Percentiles rank a stretch among this genome's conserved stretches.
phyloP scores from a whole-genome alignment of 2,888 invertebrate genomes.

The Urechis unicinctus region DNA sequence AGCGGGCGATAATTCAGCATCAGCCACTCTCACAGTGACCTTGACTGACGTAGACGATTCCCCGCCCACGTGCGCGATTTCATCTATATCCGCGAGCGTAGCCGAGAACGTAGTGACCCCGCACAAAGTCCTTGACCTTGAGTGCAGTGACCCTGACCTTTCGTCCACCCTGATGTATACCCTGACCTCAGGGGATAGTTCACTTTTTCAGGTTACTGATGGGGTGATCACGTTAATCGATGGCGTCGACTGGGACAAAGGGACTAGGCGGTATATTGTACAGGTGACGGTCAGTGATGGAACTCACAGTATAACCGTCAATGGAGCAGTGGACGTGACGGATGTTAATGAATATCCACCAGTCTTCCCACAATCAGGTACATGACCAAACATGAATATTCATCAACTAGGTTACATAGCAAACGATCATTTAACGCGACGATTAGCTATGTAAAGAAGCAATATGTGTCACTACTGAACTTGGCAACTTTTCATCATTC shows the following conservation, averaged over 20 bases:
- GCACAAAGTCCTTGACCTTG: not conserved
- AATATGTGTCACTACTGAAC: too few relatives aligned
- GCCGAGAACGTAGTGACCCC: not conserved
- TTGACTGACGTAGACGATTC: too few relatives aligned
- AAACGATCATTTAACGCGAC: too few relatives aligned
- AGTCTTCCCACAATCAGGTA: not conserved
- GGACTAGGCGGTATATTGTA: not conserved
- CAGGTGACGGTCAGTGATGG: not conserved
- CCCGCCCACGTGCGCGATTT: too few relatives aligned
- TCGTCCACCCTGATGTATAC: not conserved
- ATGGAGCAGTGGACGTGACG: not conserved
- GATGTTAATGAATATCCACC: not conserved
- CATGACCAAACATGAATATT: too few relatives aligned
- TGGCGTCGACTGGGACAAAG: not conserved
- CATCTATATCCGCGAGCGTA: too few relatives aligned
- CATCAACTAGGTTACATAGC: too few relatives aligned
- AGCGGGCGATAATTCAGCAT: not conserved
- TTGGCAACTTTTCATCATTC: too few relatives aligned
- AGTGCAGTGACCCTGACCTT: not conserved
- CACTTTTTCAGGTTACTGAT: not conserved
- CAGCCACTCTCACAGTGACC: not conserved
- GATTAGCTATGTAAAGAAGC: too few relatives aligned
- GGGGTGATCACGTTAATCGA: not conserved
- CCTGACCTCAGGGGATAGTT: not conserved
- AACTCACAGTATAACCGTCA: not conserved